Conservation (phyloP, 2,113 vertebrate species). For the Ceyx cyanopectus region DNA sequence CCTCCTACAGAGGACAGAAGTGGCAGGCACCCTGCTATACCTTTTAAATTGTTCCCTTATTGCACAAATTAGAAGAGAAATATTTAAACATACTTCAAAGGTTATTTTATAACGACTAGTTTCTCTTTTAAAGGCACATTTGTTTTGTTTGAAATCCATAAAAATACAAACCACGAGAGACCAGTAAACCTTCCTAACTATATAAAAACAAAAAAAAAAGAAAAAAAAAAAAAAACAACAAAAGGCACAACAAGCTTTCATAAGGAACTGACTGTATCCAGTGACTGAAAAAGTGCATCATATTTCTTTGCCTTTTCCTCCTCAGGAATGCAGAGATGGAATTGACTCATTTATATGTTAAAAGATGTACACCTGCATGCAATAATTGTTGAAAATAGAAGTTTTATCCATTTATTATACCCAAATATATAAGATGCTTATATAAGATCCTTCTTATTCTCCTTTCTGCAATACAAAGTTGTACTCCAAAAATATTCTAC, state of each 20-base stretch:
- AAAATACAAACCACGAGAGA: constrained; percentile 29
- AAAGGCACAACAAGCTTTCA: background rate
- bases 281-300: background rate
- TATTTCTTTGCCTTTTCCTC: background rate
- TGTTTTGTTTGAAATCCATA: constrained; percentile 35
- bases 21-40: constrained; percentile 58
- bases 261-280: background rate
- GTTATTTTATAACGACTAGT: constrained; percentile 67
- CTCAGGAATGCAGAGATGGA: background rate
- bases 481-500: background rate
- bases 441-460: background rate
- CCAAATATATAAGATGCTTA: background rate
- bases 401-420: background rate
- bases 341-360: background rate
- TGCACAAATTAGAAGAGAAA: constrained; percentile 65
- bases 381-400: background rate
- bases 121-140: constrained; percentile 19
- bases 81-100: constrained; percentile 63
- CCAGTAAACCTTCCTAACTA: background rate
- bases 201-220: background rate
- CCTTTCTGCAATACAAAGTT: no score
- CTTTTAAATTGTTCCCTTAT: constrained; percentile 56
- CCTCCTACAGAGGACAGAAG: constrained; percentile 63
- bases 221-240: background rate
- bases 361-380: background rate